These are phyloP conservation scores for Stomorhina lunata DNA, from an alignment of 2,888 invertebrate genomes.

Conservation along the genomic window DNA sequence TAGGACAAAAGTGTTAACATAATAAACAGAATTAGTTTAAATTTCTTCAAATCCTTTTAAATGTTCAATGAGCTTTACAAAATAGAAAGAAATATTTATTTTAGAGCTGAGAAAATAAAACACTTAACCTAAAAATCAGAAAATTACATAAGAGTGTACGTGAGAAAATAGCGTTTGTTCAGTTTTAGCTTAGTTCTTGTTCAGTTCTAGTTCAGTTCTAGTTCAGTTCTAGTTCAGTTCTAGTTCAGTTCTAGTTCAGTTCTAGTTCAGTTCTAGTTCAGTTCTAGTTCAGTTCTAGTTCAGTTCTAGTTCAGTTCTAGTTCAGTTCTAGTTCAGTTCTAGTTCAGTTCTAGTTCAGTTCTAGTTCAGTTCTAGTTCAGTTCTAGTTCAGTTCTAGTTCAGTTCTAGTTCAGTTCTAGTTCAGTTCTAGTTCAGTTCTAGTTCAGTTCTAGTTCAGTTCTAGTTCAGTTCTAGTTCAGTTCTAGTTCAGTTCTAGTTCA, in stretches of 20 bases:
- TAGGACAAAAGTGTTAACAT: conserved; percentile 16
- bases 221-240: not conserved
- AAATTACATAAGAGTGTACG: not conserved
- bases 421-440: not conserved
- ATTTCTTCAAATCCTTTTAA: conserved; percentile 25
- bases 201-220: not conserved
- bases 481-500: not conserved
- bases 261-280: no score
- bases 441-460: not conserved
- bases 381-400: not conserved
- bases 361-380: not conserved
- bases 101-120: not conserved
- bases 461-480: not conserved
- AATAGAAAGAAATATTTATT: not conserved
- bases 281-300: no score
- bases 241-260: not conserved
- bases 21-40: conserved; percentile 27
- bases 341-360: not conserved
- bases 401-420: not conserved
- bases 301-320: not conserved
- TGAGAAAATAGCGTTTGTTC: not conserved
- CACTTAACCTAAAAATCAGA: no score
- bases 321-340: not conserved
- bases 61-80: conserved; percentile 24
- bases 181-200: not conserved